Conservation (phyloP, 2,888 invertebrate genomes). For the Muschampia plurimacula region DNA sequence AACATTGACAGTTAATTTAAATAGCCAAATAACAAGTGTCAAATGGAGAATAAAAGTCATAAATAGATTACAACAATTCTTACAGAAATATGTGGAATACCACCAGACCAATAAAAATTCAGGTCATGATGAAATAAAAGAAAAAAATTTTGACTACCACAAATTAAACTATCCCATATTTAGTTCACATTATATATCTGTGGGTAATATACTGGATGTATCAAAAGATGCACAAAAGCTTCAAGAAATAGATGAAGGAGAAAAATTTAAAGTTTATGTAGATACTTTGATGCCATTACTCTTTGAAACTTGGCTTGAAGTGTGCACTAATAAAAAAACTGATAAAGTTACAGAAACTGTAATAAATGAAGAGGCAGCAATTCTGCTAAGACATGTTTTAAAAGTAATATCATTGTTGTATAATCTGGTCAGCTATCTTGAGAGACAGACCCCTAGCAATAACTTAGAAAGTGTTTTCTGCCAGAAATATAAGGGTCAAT, state of each 20-base stretch:
- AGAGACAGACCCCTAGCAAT: slow-evolving; percentile 63
- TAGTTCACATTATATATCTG: slow-evolving; percentile 53
- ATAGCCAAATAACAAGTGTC: slow-evolving; percentile 89
- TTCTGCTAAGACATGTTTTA: slow-evolving; percentile 87
- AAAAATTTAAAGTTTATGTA: slow-evolving; percentile 87
- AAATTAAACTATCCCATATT: slow-evolving; percentile 65
- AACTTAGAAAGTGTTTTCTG: slow-evolving; percentile 81
- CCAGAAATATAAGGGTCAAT: slow-evolving; percentile 80
- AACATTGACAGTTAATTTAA: slow-evolving; percentile 89
- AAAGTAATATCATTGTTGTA: slow-evolving; percentile 87
- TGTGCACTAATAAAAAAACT: slow-evolving; percentile 81
- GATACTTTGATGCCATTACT: slow-evolving; percentile 90
- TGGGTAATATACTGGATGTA: slow-evolving; percentile 43
- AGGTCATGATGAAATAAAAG: slow-evolving; percentile 47
- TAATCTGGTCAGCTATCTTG: slow-evolving; percentile 68
- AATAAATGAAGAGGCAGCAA: slow-evolving; percentile 87
- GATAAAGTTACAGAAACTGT: slow-evolving; percentile 76
- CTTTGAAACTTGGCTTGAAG: slow-evolving; percentile 94
- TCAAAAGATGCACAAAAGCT: slow-evolving; percentile 66
- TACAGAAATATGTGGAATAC: slow-evolving; percentile 65
- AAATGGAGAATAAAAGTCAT: slow-evolving; percentile 93
- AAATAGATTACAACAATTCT: slow-evolving; percentile 87
- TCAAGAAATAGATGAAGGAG: slow-evolving; percentile 69
- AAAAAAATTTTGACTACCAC: slow-evolving; percentile 57
- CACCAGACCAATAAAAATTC: slow-evolving; percentile 56